Conservation (phyloP, 2,113 vertebrate species). For the Petrocephalus zakoni region DNA sequence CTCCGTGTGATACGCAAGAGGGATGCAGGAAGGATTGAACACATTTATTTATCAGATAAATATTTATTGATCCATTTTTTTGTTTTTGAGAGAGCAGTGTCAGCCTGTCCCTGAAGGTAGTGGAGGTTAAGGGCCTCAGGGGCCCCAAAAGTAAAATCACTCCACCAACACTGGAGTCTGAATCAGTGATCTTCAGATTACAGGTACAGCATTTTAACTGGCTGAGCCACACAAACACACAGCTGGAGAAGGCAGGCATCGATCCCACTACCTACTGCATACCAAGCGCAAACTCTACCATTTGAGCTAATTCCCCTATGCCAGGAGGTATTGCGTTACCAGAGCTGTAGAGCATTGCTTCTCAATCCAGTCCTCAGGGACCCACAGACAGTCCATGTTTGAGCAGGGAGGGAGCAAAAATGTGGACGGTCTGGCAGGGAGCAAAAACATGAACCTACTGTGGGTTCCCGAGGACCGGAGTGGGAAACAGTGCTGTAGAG, state of each 20-base stretch:
- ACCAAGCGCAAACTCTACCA: constrained; percentile 61
- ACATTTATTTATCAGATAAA: neutral
- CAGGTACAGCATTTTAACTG: neutral
- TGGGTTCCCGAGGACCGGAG: neutral
- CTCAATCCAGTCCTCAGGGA: neutral
- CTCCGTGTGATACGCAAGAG: neutral
- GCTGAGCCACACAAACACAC: neutral
- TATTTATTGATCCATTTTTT: too few species aligned
- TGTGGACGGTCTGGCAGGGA: neutral
- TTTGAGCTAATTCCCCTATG: constrained; percentile 56
- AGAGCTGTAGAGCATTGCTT: neutral
- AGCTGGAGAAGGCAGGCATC: constrained; percentile 45
- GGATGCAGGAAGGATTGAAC: neutral
- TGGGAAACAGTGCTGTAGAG: neutral
- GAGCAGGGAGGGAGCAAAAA: neutral
- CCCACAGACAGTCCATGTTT: neutral
- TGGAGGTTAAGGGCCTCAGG: neutral
- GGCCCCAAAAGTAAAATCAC: neutral
- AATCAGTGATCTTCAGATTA: neutral
- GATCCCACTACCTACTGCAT: constrained; percentile 55
- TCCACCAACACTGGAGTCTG: neutral
- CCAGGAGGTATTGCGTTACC: neutral
- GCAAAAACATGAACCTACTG: neutral
- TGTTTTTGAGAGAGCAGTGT: neutral
- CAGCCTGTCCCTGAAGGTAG: neutral